Conservation (phyloP, 2,113 vertebrate species). For the Ciconia stormi region DNA sequence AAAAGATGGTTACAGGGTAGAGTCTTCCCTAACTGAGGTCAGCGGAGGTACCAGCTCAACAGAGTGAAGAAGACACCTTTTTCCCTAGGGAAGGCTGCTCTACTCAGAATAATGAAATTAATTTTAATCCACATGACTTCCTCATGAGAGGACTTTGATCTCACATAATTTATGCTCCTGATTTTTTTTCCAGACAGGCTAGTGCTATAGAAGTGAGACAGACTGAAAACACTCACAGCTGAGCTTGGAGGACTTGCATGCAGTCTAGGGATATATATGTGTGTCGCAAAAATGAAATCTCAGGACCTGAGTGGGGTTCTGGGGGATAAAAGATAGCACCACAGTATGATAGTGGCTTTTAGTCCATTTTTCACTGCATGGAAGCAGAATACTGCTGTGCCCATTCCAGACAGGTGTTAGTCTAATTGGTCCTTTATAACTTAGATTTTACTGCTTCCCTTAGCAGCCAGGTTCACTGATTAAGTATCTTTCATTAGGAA, state of each 20-base stretch:
- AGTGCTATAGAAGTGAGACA: background rate
- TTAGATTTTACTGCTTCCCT: background rate
- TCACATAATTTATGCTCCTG: background rate
- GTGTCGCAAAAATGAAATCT: background rate
- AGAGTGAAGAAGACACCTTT: background rate
- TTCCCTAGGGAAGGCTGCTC: background rate
- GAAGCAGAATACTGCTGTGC: background rate
- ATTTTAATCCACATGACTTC: background rate
- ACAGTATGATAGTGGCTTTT: background rate
- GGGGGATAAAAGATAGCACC: background rate
- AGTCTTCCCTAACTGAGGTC: background rate
- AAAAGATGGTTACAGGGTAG: background rate
- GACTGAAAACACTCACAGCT: background rate
- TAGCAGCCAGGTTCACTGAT: background rate
- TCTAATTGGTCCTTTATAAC: conserved; percentile 32
- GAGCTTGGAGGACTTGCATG: background rate
- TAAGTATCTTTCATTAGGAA: conserved; percentile 3
- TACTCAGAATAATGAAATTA: background rate
- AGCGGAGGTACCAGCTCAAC: background rate
- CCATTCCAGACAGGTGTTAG: background rate
- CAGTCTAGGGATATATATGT: background rate
- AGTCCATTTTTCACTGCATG: conserved; percentile 13
- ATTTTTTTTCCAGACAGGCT: background rate
- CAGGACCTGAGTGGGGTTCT: background rate
- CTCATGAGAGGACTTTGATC: background rate